Evolutionary conservation across 2,797 vertebrate genomes (phyloP).

Genomic region (Oreochromis grahami): DNA sequence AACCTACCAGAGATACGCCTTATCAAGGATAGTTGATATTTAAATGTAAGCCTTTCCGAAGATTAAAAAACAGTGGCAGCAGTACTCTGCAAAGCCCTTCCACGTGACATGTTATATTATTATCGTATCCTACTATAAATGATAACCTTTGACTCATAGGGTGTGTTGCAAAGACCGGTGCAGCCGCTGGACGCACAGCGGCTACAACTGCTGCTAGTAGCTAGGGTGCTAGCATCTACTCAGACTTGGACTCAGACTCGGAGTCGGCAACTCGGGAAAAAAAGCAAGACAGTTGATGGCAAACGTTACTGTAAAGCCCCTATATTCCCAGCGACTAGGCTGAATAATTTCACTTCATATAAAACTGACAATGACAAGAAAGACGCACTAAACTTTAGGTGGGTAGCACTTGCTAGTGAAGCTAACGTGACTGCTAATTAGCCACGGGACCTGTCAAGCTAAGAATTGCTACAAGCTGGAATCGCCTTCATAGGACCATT

Average conservation of each 20-base stretch:
- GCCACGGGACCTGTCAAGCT: slow-evolving; percentile 49
- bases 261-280: background rate
- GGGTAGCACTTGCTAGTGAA: background rate
- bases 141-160: background rate
- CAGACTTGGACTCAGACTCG: background rate
- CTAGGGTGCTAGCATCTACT: background rate
- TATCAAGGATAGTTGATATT: background rate
- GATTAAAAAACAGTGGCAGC: background rate
- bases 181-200: background rate
- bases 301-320: no score
- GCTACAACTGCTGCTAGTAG: background rate
- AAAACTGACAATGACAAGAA: background rate
- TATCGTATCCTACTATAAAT: background rate
- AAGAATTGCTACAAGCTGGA: slow-evolving; percentile 40
- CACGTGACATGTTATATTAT: background rate
- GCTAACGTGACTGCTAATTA: slow-evolving; percentile 31
- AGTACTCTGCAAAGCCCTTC: background rate
- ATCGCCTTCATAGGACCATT: background rate
- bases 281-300: background rate
- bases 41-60: background rate
- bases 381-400: background rate
- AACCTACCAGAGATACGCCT: background rate
- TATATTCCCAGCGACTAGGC: background rate
- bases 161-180: background rate
- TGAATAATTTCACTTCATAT: background rate